phyloP scores from a whole-genome alignment of 2,797 vertebrate species.

The Holocentrus rufus region DNA sequence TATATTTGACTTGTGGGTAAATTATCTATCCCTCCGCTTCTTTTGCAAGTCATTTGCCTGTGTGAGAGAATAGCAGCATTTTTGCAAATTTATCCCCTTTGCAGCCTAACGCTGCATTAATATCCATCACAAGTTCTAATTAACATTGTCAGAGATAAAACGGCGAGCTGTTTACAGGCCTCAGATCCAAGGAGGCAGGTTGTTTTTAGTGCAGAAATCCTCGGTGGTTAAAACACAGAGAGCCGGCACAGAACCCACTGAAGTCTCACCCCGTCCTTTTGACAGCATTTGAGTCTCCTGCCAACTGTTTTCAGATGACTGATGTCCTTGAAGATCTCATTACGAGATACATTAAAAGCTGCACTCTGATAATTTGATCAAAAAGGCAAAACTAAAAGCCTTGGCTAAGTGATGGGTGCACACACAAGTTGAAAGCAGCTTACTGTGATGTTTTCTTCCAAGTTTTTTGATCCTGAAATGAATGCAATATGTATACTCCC shows the following conservation, averaged over 20 bases:
- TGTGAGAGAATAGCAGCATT: no score
- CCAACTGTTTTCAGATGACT: background rate
- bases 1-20: no score
- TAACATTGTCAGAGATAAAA: no score
- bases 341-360: constrained; percentile 4
- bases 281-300: background rate
- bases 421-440: background rate
- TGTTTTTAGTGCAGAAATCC: background rate
- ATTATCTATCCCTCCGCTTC: no score
- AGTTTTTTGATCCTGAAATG: background rate
- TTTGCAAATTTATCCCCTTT: no score
- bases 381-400: background rate
- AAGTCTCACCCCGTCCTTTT: background rate
- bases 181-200: background rate
- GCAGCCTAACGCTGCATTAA: no score
- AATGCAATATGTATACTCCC: background rate
- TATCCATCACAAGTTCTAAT: no score
- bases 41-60: no score
- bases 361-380: background rate
- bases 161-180: background rate
- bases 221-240: background rate
- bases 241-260: background rate
- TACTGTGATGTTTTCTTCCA: background rate
- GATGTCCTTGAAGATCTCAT: background rate
- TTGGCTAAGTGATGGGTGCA: background rate